Evolutionary conservation across 2,113 vertebrate species (phyloP).

Genomic region (Dolichallabes microphthalmus): DNA sequence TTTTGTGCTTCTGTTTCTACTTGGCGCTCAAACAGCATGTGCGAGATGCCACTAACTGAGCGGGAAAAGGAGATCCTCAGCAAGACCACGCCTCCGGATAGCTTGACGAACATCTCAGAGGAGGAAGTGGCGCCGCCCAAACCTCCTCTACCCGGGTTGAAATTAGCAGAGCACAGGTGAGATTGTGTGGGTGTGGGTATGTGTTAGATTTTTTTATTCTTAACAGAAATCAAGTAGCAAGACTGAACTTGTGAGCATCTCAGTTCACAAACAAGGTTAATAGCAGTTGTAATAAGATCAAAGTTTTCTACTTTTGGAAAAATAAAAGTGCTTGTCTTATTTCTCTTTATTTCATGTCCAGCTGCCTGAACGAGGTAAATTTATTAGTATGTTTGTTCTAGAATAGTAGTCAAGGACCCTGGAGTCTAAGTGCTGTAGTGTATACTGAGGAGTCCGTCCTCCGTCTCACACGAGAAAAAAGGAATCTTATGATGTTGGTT

Average conservation of each 20-base stretch:
- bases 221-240: background rate
- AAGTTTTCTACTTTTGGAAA: background rate
- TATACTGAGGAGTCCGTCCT: background rate
- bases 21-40: conserved; percentile 64
- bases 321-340: background rate
- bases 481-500: background rate
- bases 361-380: conserved; percentile 35
- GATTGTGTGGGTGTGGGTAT: background rate
- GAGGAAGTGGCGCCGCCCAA: conserved; percentile 91
- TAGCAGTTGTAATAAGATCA: background rate
- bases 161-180: conserved; percentile 91
- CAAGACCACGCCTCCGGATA: conserved; percentile 78
- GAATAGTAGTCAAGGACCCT: background rate
- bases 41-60: conserved; percentile 82
- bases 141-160: conserved; percentile 90
- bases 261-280: background rate
- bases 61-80: conserved; percentile 85
- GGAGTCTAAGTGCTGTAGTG: conserved; percentile 5
- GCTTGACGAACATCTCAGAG: conserved; percentile 74
- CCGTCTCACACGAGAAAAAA: background rate
- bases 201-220: background rate
- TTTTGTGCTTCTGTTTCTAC: conserved; percentile 2
- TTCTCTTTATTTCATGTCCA: conserved; percentile 13
- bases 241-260: background rate
- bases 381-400: background rate